Conservation (phyloP, 2,113 vertebrate genomes). For the Oplegnathus fasciatus region DNA sequence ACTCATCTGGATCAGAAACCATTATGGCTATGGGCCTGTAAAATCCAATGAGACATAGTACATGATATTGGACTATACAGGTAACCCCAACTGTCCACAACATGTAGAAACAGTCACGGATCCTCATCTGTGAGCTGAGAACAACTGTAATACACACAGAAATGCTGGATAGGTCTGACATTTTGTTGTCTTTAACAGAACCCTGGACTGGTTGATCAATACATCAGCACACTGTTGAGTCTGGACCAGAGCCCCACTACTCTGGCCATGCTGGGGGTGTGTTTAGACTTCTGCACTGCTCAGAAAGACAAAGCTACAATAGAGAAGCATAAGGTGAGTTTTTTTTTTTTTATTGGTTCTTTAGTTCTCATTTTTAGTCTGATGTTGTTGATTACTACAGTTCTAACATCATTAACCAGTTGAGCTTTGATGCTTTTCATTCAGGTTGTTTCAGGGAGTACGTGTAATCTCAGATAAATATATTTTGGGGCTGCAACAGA, state of each 20-base stretch:
- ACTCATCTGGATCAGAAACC: neutral
- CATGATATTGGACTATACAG: neutral
- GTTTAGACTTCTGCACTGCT: conserved; percentile 90
- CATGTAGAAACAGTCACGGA: neutral
- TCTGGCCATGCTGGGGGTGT: conserved; percentile 88
- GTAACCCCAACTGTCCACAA: neutral
- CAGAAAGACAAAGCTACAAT: conserved; percentile 90
- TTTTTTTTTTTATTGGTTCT: neutral
- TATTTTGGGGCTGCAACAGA: neutral
- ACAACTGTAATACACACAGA: neutral
- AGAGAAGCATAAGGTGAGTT: conserved; percentile 89
- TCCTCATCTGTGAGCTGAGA: neutral
- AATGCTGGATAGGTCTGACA: neutral
- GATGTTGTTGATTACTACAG: neutral
- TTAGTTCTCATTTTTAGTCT: too few relatives aligned
- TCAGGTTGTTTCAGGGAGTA: neutral
- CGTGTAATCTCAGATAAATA: neutral
- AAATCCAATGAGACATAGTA: neutral
- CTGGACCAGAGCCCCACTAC: conserved; percentile 90
- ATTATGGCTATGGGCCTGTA: neutral
- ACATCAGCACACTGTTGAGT: conserved; percentile 89
- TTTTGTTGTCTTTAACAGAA: conserved; percentile 82
- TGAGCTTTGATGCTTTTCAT: neutral
- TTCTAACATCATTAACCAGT: neutral
- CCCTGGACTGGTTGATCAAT: conserved; percentile 90